Evolutionary conservation across 2,797 vertebrate genomes (phyloP).

Genomic region (Cuculus canorus): DNA sequence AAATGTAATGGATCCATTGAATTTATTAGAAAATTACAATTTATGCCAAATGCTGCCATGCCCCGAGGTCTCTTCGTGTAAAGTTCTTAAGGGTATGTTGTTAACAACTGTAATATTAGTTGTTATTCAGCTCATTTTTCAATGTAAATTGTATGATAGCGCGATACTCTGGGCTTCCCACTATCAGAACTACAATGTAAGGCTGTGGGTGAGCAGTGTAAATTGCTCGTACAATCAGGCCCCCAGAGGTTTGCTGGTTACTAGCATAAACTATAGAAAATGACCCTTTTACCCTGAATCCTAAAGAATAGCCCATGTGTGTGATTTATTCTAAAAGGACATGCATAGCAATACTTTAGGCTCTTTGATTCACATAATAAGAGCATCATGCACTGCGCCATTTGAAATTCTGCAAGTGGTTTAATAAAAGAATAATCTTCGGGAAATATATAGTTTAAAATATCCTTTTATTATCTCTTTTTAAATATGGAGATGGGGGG

Average conservation of each 20-base stretch:
- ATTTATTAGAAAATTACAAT: background rate
- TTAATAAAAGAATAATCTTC: slow-evolving; percentile 4
- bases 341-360: background rate
- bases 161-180: background rate
- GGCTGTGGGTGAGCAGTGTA: background rate
- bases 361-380: background rate
- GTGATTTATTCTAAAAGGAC: background rate
- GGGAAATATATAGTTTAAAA: background rate
- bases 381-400: background rate
- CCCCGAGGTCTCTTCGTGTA: background rate
- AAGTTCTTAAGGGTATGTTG: background rate
- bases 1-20: background rate
- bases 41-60: background rate
- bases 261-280: background rate
- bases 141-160: background rate
- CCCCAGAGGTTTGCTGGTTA: background rate
- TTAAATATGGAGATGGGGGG: background rate
- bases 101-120: background rate
- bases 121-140: background rate
- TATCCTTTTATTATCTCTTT: background rate
- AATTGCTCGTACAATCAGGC: background rate
- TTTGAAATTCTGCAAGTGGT: background rate
- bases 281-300: background rate
- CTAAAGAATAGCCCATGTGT: background rate
- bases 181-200: background rate